Base-by-base conservation (phyloP, 2,797 vertebrate genomes). In the Spheniscus humboldti region DNA sequence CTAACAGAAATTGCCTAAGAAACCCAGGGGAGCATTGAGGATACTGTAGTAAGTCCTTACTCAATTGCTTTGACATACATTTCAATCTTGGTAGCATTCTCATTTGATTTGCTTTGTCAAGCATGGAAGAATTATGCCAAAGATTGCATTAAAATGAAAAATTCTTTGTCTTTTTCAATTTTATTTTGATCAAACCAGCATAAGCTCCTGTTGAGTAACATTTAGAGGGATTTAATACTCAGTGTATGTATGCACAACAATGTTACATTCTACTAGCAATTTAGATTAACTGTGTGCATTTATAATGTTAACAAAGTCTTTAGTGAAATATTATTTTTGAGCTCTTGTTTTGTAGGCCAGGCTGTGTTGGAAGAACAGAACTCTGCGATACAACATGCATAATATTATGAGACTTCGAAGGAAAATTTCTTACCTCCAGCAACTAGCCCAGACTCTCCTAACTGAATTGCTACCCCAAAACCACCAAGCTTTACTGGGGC, bases 391-490 rank as follows among this genome's bases (percentile, higher is more conserved):
- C 31, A 87, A 91, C 60, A 62, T 79, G 53, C 50, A 74, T 47
- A 74, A 27, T 27, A 64, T 15, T 43, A 50, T 59, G 15, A 28
- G 62, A 69, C 72, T 91, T 88, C 4, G 14, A 97, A 96, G 39
- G 31, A 94, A 95, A 90, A 57, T 39, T 67, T 96, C 98, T 98
- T 99, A 99, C 99, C 99, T 99, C 99, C 99, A 95, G 99, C 99
- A 97, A 99, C 99, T 93, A 99, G 98, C 86, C 99, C 99, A 20
- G 99, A 99, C 96, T 99, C 99, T 66, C 99, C 99, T 39, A 99
- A 98, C 73, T 99, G 99, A 98, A 99, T 99, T 92, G 99, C 99
- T 67, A 99, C 99, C 41, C 99, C 99, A n/a, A 99, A 99, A 43
- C 99, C 99, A 28, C 99, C 99, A 90, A 99, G 98, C 96, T 99